A percentile compares a stretch with the other conserved stretches of the same genome.
These are phyloP conservation scores for Lota lota DNA, from an alignment of 2,113 vertebrate genomes.

Conservation along the genomic window DNA sequence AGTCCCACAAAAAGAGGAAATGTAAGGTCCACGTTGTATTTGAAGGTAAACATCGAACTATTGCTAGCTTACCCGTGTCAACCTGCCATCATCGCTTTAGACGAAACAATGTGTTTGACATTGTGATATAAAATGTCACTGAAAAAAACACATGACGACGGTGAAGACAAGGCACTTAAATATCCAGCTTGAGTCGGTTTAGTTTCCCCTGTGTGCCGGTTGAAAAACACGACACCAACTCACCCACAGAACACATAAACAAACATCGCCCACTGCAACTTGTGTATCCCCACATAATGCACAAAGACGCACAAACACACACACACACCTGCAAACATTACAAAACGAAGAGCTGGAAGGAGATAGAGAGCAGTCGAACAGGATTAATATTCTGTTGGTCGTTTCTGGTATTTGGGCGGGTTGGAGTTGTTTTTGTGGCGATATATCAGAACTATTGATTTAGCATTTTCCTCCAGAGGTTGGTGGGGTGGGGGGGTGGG, in stretches of 20 bases:
- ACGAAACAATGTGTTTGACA: no score
- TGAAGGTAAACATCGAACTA: background rate
- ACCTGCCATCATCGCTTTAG: no score
- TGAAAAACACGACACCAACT: background rate
- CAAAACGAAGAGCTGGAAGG: background rate
- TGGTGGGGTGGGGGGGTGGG: conserved; percentile 29
- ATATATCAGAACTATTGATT: conserved; percentile 73
- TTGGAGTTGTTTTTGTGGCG: conserved; percentile 56
- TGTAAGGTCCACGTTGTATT: background rate
- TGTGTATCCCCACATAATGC: background rate
- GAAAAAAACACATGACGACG: no score
- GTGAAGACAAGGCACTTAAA: no score
- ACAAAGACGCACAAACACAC: background rate
- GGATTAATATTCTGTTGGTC: conserved; percentile 67
- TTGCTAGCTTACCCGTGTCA: no score
- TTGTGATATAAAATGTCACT: no score
- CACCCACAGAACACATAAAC: conserved; percentile 11
- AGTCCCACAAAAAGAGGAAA: background rate
- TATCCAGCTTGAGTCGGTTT: no score
- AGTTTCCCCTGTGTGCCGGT: no score
- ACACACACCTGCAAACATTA: no score
- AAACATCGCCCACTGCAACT: conserved; percentile 7
- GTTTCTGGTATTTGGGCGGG: conserved; percentile 70
- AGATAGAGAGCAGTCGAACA: background rate
- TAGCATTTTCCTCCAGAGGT: conserved; percentile 71